These are phyloP conservation scores for Cheilinus undulatus DNA, from an alignment of 2,113 vertebrate species.

Conservation along the genomic window DNA sequence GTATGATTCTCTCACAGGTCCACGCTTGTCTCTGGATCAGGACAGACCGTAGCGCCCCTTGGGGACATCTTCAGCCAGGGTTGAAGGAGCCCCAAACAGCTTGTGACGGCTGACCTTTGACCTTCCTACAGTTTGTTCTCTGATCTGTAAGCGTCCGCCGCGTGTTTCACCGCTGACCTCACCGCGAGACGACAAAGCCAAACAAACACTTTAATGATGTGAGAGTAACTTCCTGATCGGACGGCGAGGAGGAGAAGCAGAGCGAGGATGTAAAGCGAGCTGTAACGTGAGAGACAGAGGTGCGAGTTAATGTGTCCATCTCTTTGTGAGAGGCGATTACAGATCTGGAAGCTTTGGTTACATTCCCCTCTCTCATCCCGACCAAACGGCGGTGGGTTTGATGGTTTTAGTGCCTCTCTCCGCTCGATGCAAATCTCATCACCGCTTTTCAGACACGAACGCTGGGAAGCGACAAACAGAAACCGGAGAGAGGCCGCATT, in stretches of 20 bases:
- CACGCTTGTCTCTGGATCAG: background rate
- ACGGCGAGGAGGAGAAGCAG: background rate
- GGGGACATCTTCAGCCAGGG: background rate
- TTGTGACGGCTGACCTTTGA: conserved; percentile 32
- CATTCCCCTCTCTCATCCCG: conserved; percentile 83
- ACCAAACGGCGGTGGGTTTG: conserved; percentile 74
- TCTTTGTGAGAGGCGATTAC: conserved; percentile 83
- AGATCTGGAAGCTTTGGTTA: conserved; percentile 87
- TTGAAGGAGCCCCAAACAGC: conserved; percentile 30
- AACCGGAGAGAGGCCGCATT: conserved; percentile 86
- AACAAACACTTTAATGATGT: conserved; percentile 35
- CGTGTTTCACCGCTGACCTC: conserved; percentile 11
- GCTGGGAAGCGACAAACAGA: conserved; percentile 75
- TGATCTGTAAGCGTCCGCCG: background rate
- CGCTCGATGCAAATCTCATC: conserved; percentile 96
- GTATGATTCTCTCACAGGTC: too few species aligned
- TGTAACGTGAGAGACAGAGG: conserved; percentile 78
- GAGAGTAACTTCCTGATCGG: conserved; percentile 30
- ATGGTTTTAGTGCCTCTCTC: conserved; percentile 88
- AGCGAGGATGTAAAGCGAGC: conserved; percentile 53
- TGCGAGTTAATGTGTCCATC: conserved; percentile 82
- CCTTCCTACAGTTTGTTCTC: conserved; percentile 5
- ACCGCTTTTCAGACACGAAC: conserved; percentile 91
- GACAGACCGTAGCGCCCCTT: background rate
- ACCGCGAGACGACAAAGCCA: background rate